phyloP scores from a whole-genome alignment of 2,113 vertebrate genomes.

The Ailurus styani region DNA sequence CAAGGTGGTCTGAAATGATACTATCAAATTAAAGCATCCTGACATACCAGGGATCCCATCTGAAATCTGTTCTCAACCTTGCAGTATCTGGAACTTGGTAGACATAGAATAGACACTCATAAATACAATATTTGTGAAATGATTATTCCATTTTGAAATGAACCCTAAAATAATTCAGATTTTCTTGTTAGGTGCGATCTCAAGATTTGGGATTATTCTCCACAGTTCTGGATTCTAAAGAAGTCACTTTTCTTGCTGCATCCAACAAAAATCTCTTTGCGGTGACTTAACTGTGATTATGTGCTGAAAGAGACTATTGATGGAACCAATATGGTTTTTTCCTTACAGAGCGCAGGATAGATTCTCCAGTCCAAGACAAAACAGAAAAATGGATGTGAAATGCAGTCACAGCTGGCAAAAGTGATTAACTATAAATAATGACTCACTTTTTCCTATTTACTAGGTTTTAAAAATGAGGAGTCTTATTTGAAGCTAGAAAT shows the following conservation, averaged over 20 bases:
- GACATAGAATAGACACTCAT: background rate
- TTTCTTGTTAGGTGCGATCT: background rate
- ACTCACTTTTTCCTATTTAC: conserved; percentile 46
- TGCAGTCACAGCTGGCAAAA: conserved; percentile 29
- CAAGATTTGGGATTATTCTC: background rate
- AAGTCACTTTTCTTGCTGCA: background rate
- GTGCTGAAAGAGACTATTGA: background rate
- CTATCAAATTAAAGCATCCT: background rate
- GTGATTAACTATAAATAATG: conserved; percentile 50
- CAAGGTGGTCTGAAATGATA: background rate
- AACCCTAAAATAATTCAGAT: conserved; percentile 17
- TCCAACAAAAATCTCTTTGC: background rate
- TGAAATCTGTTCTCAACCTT: background rate
- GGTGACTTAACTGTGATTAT: background rate
- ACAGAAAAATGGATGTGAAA: conserved; percentile 29
- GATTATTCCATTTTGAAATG: conserved; percentile 15
- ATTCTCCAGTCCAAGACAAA: background rate
- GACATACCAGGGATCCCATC: background rate
- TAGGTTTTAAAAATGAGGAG: conserved; percentile 32
- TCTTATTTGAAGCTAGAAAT: conserved; percentile 36
- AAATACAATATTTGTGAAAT: background rate
- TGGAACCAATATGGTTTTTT: background rate
- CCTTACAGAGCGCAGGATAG: background rate
- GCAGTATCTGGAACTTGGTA: background rate
- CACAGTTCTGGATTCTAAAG: background rate